Conservation (phyloP, 2,797 vertebrate species). For the Dipus sagitta region DNA sequence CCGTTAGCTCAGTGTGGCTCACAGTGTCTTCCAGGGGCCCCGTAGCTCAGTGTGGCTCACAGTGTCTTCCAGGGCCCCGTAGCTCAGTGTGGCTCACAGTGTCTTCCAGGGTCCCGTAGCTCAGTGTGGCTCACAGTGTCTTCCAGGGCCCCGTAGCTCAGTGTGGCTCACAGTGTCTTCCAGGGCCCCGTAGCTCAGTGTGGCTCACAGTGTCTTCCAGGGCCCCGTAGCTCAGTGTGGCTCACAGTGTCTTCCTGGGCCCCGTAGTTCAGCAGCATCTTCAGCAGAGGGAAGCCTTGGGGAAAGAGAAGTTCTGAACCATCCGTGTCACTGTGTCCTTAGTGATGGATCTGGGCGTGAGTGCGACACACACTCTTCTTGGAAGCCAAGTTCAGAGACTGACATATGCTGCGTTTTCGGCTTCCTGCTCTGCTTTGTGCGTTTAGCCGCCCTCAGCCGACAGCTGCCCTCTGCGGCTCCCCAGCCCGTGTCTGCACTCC, state of each 20-base stretch:
- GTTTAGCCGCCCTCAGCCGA: constrained; percentile 70
- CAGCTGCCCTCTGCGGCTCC: background rate
- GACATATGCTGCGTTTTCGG: constrained; percentile 58
- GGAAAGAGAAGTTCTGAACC: background rate
- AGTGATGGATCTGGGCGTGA: background rate
- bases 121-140: too few relatives aligned
- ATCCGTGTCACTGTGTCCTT: background rate
- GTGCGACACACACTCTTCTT: background rate
- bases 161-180: too few relatives aligned
- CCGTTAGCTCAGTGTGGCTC: too few relatives aligned
- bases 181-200: too few relatives aligned
- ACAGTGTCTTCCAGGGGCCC: too few relatives aligned
- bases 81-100: too few relatives aligned
- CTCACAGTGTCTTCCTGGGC: background rate
- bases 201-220: too few relatives aligned
- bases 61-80: too few relatives aligned
- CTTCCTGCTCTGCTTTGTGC: constrained; percentile 76
- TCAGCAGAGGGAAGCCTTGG: background rate
- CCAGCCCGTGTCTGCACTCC: constrained; percentile 68
- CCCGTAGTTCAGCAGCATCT: background rate
- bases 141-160: too few relatives aligned
- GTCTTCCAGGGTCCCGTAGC: too few relatives aligned
- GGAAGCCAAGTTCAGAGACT: constrained; percentile 74
- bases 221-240: too few relatives aligned
- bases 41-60: too few relatives aligned